Conservation (phyloP, 2,113 vertebrate genomes). For the Eptesicus fuscus region DNA sequence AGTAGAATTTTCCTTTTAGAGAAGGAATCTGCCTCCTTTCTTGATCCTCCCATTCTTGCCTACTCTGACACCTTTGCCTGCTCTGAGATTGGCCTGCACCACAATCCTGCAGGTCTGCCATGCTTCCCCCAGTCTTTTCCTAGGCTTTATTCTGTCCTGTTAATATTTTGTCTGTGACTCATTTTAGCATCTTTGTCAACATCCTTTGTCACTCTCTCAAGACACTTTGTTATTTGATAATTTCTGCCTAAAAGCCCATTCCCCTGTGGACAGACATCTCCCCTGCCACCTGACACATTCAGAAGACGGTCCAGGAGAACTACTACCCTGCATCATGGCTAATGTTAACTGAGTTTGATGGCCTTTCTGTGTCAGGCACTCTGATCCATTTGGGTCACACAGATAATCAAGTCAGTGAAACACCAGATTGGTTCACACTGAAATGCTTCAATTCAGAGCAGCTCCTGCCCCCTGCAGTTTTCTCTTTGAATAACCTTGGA, state of each 20-base stretch:
- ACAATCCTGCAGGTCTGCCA: rapidly evolving
- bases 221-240: background rate
- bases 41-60: too few species aligned
- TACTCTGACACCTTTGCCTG: rapidly evolving
- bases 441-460: background rate
- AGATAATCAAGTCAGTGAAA: background rate
- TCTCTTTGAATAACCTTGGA: background rate
- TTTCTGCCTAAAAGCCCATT: background rate
- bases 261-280: background rate
- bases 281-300: background rate
- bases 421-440: background rate
- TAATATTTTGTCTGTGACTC: background rate
- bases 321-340: too few species aligned
- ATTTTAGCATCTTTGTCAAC: background rate
- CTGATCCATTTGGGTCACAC: background rate
- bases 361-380: background rate
- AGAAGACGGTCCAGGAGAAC: background rate
- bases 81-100: background rate
- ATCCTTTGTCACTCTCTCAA: background rate
- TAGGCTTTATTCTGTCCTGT: background rate
- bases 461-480: background rate
- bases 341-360: too few species aligned
- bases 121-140: background rate
- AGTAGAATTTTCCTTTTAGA: background rate
- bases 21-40: background rate